These are phyloP conservation scores for Alexandromys oeconomus DNA, from an alignment of 2,797 vertebrate species.

Conservation along the genomic window DNA sequence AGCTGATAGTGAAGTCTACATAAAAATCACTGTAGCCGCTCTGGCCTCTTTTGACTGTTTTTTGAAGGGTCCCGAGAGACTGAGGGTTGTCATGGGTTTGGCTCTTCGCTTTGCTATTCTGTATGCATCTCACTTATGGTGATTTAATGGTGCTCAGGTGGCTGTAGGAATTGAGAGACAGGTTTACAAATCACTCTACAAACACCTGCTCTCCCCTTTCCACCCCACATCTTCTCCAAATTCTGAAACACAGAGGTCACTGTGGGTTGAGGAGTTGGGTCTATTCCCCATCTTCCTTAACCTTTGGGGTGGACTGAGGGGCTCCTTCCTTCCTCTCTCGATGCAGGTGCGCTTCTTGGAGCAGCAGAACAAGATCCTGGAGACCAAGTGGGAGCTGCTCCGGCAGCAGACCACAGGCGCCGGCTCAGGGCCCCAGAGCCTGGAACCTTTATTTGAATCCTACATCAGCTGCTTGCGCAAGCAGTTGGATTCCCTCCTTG, in stretches of 20 bases:
- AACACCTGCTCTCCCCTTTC: conserved; percentile 11
- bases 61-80: not conserved
- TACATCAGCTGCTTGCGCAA: conserved; percentile 93
- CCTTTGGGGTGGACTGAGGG: not conserved
- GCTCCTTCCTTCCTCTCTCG: not conserved
- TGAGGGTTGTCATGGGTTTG: not conserved
- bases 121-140: not conserved
- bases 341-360: conserved; percentile 95
- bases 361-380: conserved; percentile 96
- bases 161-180: conserved; percentile 7
- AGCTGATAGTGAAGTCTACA: not conserved
- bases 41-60: not conserved
- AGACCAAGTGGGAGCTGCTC: conserved; percentile 96
- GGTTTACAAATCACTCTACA: not conserved
- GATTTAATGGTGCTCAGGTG: not conserved
- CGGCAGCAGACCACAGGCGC: conserved; percentile 92
- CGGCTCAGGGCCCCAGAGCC: conserved; percentile 83
- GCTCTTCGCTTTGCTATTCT: not conserved
- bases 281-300: not conserved
- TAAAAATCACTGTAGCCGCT: not conserved
- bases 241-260: conserved; percentile 11
- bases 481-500: conserved; percentile 89
- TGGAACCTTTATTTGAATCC: conserved; percentile 94
- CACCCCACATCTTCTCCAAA: not conserved
- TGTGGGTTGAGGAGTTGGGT: not conserved